Evolutionary conservation across 2,797 vertebrate genomes (phyloP), one percentile per base, ranked within the genome.

Genomic region (Neopelma chrysocephalum): DNA sequence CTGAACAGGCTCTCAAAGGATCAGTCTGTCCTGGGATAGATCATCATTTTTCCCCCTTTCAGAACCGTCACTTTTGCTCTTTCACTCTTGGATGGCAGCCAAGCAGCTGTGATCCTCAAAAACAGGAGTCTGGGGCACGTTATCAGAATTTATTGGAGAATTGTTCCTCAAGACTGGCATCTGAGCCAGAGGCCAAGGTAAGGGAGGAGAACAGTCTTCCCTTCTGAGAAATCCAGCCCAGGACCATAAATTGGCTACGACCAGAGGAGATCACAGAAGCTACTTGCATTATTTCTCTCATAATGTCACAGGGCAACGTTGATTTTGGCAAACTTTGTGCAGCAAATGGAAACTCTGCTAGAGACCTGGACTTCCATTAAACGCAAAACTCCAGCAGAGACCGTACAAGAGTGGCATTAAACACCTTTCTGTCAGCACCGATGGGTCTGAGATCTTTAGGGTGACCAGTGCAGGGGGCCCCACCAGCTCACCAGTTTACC

Each of bases 321-420:
- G 92, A 81, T 82, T 58, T 87, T 91, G 93, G 68, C 87, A 82
- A 51, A 20, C 36, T 45, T 29, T 19, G 38, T 4, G 75, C 36
- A 16, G 58, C 77, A 82, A 83, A 87, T 65, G 80, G 66, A 87
- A 90, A 62, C 70, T 80, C 73, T n/a, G 81, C 70, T 65, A 23
- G 58, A 68, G 53, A 69, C 45, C 31, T 8, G 70, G 12, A 10
- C 66, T 87, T 31, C 51, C 36, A 72, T 36, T 31, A 82, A 85
- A 73, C 0, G 0, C 48, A 21, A 31, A 43, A 23, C 48, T 70
- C 64, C 51, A 36, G 68, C 5, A 10, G 62, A 53, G 21, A 10
- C n/a, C 0, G 0, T 12, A 7, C 26, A 32, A 29, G 15, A 31
- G 79, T 6, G 53, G 21, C 65, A 34, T 18, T 27, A 23, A 56